Conservation (phyloP, 2,797 vertebrate genomes). For the Hipposideros larvatus region DNA sequence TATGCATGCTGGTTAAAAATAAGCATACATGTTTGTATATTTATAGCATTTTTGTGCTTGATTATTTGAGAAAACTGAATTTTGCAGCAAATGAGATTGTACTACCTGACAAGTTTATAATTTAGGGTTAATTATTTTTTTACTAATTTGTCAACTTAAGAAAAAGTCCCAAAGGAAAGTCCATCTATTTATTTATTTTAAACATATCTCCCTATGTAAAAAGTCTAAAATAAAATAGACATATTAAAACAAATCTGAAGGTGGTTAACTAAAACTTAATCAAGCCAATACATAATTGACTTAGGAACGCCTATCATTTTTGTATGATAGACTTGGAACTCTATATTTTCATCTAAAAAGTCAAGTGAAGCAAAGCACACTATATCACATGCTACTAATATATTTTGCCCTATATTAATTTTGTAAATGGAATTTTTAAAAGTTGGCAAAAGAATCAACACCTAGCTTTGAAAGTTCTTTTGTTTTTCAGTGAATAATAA, state of each 20-base stretch:
- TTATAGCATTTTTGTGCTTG: background rate
- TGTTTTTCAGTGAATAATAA: background rate
- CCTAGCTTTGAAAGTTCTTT: background rate
- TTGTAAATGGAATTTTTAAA: constrained; percentile 5
- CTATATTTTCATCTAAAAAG: background rate
- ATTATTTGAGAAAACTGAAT: background rate
- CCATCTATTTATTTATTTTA: background rate
- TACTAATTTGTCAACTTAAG: background rate
- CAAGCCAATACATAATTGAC: background rate
- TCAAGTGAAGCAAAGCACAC: background rate
- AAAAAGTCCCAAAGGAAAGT: background rate
- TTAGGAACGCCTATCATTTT: background rate
- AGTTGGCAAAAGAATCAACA: background rate
- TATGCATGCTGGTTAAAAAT: background rate
- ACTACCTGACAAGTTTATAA: background rate
- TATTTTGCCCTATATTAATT: background rate
- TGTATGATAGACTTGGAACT: background rate
- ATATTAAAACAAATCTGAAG: background rate
- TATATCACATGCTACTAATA: background rate
- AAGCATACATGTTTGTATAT: background rate
- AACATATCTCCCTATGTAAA: background rate
- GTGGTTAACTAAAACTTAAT: background rate
- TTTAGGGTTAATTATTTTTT: background rate
- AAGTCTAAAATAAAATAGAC: background rate
- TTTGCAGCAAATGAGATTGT: background rate